A percentile compares a stretch with the other conserved stretches of the same genome.
Conservation (phyloP, 2,888 invertebrate genomes). For the Eristalinus aeneus region DNA sequence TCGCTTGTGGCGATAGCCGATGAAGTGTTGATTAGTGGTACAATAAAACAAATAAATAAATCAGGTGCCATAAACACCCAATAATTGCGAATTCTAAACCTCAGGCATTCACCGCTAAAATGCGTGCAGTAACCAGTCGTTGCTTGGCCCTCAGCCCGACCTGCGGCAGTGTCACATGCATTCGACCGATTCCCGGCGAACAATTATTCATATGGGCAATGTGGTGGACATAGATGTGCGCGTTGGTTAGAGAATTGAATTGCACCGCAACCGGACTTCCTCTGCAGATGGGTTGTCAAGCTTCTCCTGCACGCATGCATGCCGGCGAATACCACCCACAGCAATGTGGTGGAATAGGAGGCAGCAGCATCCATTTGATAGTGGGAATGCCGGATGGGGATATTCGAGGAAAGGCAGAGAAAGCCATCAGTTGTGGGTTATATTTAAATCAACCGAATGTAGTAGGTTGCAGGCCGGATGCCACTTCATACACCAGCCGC, state of each 20-base stretch:
- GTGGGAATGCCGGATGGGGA: not conserved
- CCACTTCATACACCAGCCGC: slow-evolving; percentile 37
- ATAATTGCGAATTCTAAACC: slow-evolving; percentile 58
- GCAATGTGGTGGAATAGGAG: slow-evolving; percentile 22
- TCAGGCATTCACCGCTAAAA: not conserved
- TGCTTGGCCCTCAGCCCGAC: not conserved
- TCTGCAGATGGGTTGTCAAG: not conserved
- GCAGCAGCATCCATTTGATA: slow-evolving; percentile 5
- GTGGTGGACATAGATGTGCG: not conserved
- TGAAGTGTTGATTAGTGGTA: slow-evolving; percentile 65
- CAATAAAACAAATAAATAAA: slow-evolving; percentile 56
- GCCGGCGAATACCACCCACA: not conserved
- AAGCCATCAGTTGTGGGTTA: slow-evolving; percentile 49
- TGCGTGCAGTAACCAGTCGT: not conserved
- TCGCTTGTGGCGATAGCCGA: slow-evolving; percentile 42
- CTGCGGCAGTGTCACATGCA: slow-evolving; percentile 16
- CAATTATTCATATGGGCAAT: slow-evolving; percentile 35
- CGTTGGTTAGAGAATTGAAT: slow-evolving; percentile 37
- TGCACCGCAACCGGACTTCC: not conserved
- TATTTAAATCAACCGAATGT: slow-evolving; percentile 66
- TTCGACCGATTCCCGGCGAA: slow-evolving; percentile 36
- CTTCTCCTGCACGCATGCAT: not conserved
- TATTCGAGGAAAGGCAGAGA: not conserved
- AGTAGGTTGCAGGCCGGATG: slow-evolving; percentile 52
- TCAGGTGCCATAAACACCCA: slow-evolving; percentile 45